Evolutionary conservation across 2,113 vertebrate genomes (phyloP), one percentile per base, ranked within the genome.

Genomic region (Malurus alboscapulatus): DNA sequence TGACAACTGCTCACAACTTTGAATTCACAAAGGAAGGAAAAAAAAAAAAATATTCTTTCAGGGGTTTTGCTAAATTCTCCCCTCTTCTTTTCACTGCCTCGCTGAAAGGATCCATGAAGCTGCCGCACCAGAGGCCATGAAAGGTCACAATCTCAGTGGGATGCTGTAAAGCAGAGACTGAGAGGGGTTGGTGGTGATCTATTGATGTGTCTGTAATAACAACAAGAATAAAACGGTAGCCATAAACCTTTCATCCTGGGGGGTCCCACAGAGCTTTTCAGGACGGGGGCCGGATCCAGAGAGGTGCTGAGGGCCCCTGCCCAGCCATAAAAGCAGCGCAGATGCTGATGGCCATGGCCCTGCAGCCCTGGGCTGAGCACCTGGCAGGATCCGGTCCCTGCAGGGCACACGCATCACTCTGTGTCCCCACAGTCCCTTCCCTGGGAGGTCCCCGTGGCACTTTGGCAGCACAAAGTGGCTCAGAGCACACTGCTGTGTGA

Each of bases 211-310:
- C 93, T 95, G 91, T 91, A 94, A 94, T 96, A 96, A 94, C 91
- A 94, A 96, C 87, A 94, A 96, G 93, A 94, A 96, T 95, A 95
- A 96, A 94, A 95, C 65, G 86, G 94, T 94, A 95, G 95, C 96
- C 84, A 93, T 96, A 96, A 96, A 96, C 96, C 90, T 96, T 95
- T 96, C 94, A 95, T 96, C 96, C 95, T 96, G 94, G 94, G 92
- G 93, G 93, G 96, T 95, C 96, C 95, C 93, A 88, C 93, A 47
- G 94, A 96, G 94, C 95, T 96, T 96, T 96, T 94, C 93, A 96
- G 72, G 94, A 55, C 0, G 5, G 10, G 68, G 73, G 82, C 18
- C 4, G 0, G 65, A 95, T 95, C 72, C 90, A 3, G 85, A 74
- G 92, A 77, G 93, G 87, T 96, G 47, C 95, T 83, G 93, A 79